A percentile compares a stretch with the other conserved stretches of the same genome.
Conservation (phyloP, 2,113 vertebrate species). For the Clarias gariepinus region DNA sequence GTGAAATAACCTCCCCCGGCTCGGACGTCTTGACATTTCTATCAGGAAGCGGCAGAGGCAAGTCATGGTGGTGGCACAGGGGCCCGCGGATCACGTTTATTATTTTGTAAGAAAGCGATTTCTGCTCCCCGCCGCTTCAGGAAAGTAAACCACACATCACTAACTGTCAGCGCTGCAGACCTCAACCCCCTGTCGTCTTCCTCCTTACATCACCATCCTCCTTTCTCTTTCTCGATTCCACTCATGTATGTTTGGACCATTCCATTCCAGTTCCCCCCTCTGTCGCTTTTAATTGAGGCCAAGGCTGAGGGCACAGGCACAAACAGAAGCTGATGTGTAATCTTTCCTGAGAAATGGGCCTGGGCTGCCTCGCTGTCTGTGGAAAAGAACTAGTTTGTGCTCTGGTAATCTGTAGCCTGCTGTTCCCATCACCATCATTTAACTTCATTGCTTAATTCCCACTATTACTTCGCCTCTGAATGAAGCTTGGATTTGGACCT, state of each 20-base stretch:
- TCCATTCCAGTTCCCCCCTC: slow-evolving; percentile 29
- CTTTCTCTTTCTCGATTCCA: not conserved
- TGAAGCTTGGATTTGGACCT: not conserved
- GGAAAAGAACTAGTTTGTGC: slow-evolving; percentile 41
- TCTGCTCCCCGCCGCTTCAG: slow-evolving; percentile 44
- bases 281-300: slow-evolving; percentile 58
- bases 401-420: slow-evolving; percentile 32
- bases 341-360: slow-evolving; percentile 44
- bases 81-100: slow-evolving; percentile 54
- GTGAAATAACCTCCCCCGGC: slow-evolving; percentile 43
- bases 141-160: slow-evolving; percentile 58
- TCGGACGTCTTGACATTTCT: slow-evolving; percentile 55
- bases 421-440: slow-evolving; percentile 26
- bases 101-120: slow-evolving; percentile 57
- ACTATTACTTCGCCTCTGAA: not conserved
- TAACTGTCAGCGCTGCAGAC: slow-evolving; percentile 44
- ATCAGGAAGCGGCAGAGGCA: slow-evolving; percentile 43
- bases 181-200: slow-evolving; percentile 17
- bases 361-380: slow-evolving; percentile 7
- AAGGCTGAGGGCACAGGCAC: slow-evolving; percentile 32
- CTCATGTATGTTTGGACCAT: slow-evolving; percentile 15
- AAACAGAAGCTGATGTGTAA: slow-evolving; percentile 54
- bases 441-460: slow-evolving; percentile 2
- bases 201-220: slow-evolving; percentile 8
- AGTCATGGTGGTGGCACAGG: slow-evolving; percentile 29